Percentiles rank a stretch among this genome's conserved stretches.
Conservation (phyloP, 2,888 invertebrate genomes). For the Fabriciana adippe region DNA sequence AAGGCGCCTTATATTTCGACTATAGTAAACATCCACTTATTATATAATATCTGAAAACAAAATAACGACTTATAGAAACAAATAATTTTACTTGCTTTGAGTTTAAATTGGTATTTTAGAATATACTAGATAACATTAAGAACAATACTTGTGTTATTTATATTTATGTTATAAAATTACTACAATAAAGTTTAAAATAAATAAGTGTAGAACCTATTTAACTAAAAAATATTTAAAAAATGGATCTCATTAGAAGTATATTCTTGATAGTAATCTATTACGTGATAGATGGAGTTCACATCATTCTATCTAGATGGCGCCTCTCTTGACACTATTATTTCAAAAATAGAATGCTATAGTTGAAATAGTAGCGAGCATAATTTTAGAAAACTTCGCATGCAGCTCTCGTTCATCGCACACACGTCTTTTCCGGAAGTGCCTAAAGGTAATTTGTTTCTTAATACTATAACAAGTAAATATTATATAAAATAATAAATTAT, state of each 20-base stretch:
- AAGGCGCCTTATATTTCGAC: no score
- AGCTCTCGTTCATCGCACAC: constrained; percentile 38
- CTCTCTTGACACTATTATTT: constrained; percentile 31
- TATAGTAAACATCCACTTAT: no score
- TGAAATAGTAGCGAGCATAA: constrained; percentile 48
- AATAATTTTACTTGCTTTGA: no score
- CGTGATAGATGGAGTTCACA: constrained; percentile 8
- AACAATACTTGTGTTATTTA: no score
- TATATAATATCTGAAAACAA: no score
- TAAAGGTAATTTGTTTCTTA: constrained; percentile 34
- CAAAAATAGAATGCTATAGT: constrained; percentile 45
- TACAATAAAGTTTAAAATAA: no score
- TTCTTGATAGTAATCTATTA: neutral
- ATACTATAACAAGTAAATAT: neutral
- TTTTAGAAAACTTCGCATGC: constrained; percentile 53
- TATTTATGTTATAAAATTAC: no score
- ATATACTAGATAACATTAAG: no score
- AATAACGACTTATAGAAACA: no score
- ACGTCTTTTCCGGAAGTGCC: constrained; percentile 16
- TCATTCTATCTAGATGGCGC: constrained; percentile 42
- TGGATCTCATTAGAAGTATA: neutral
- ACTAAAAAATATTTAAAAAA: neutral
- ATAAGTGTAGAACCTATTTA: no score
- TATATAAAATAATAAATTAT: neutral
- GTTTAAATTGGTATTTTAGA: no score